Conservation (phyloP, 2,888 invertebrate species). For the Drosophila cyrtoloma region DNA sequence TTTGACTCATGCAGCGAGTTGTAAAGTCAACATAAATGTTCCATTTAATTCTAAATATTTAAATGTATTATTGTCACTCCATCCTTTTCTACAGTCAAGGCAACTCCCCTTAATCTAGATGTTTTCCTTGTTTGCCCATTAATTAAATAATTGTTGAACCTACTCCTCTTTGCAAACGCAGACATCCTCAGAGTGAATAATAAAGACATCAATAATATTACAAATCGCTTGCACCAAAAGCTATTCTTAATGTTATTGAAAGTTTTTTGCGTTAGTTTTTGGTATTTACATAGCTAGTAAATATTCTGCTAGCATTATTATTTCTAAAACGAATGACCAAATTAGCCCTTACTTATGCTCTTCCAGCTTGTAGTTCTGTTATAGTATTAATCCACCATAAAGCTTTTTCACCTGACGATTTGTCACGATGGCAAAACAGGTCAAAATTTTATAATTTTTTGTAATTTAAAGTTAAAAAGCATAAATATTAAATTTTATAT, state of each 20-base stretch:
- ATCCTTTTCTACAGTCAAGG: neutral
- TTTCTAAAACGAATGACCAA: neutral
- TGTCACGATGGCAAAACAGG: neutral
- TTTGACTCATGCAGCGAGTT: neutral
- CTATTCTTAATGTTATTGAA: neutral
- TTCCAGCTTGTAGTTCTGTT: neutral
- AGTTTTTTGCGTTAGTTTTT: neutral
- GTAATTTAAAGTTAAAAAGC: neutral
- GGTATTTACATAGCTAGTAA: neutral
- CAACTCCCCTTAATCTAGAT: neutral
- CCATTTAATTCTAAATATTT: neutral
- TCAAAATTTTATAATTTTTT: neutral
- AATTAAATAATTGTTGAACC: neutral
- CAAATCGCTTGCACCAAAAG: neutral
- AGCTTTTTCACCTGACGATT: neutral
- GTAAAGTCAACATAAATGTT: neutral
- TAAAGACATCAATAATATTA: neutral
- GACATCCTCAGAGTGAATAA: neutral
- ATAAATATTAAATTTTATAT: neutral
- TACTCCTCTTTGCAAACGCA: neutral
- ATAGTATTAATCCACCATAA: neutral
- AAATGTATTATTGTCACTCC: neutral
- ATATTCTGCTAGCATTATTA: neutral
- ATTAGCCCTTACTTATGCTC: neutral
- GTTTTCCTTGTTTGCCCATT: neutral